Base-by-base conservation (phyloP, 1,140 invertebrate genomes). In the Luehdorfia chinensis region DNA sequence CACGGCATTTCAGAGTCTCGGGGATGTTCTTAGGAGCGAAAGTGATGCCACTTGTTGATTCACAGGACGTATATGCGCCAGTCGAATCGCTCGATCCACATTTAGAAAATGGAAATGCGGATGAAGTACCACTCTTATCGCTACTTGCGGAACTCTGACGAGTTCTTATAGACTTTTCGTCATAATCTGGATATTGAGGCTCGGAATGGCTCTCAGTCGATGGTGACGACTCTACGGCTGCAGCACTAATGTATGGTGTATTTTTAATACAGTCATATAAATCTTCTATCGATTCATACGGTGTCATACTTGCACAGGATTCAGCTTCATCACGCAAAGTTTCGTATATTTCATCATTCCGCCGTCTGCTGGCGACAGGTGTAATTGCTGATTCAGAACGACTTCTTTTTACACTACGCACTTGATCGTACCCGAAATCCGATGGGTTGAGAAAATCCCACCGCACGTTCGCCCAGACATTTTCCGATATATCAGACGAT, bases 201-300 rank as follows among this genome's bases (percentile, higher is more conserved):
- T 86, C 83, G 0, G 71, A 80, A 28, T 75, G 79, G 15, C 71
- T 75, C 32, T 79, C 83, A 1, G 76, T 74, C 8, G 79, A 80
- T 0, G 83, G 83, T 12, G 79, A 79, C 1, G 81, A 81, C 39
- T 83, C 77, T 15, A 76, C 77, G 12, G 61, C 62, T 3, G 64
- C 68, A 4, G 67, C 66, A 34, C 74, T 78, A 12, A 61, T 71
- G 36, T 83, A 84, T 2, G 66, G 71, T 4, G 71, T 59, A 47
- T 84, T 85, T 54, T 87, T 87, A 12, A 87, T 87, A 36, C 85
- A 86, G 19, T 87, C 83, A 46, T 87, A 87, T 13, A 87, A 55
- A 63, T 87, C 85, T 56, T 87, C 86, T 52, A 87, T 87, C 0
- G 86, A 87, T 61, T 87, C 86, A 30, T 87, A 87, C 0, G 86